Percentiles rank a stretch among this genome's conserved stretches.
phyloP scores from a whole-genome alignment of 2,797 vertebrate genomes.

The Parotocinclus haroldoi region DNA sequence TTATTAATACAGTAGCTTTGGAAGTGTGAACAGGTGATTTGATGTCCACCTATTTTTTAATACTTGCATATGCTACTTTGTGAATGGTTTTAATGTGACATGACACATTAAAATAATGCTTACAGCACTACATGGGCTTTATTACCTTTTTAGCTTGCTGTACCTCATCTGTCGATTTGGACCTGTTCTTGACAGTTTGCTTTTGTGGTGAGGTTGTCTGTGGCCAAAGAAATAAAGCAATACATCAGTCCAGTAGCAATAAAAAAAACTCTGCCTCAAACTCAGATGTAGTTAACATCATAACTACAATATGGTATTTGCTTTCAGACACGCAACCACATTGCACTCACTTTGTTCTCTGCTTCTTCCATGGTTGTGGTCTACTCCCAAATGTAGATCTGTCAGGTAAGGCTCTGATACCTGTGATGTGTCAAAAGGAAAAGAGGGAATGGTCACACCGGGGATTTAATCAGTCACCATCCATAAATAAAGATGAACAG shows the following conservation, averaged over 20 bases:
- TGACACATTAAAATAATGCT: too few relatives aligned
- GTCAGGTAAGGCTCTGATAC: background rate
- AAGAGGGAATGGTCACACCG: constrained; percentile 1
- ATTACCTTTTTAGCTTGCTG: constrained; percentile 68
- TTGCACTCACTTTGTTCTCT: constrained; percentile 48
- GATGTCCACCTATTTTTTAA: too few relatives aligned
- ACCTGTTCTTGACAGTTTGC: constrained; percentile 61
- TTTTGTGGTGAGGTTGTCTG: constrained; percentile 60
- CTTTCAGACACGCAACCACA: background rate
- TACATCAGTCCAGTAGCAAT: background rate
- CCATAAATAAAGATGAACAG: too few relatives aligned
- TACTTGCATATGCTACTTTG: too few relatives aligned
- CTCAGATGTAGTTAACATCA: too few relatives aligned
- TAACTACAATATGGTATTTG: background rate
- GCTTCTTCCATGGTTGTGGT: constrained; percentile 41
- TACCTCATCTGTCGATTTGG: constrained; percentile 68
- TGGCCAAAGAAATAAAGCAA: constrained; percentile 31
- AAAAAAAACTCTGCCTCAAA: background rate
- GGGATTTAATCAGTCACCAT: background rate
- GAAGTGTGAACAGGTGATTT: too few relatives aligned
- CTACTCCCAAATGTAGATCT: constrained; percentile 8
- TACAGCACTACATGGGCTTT: too few relatives aligned
- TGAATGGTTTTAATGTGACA: too few relatives aligned
- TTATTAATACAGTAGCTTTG: too few relatives aligned
- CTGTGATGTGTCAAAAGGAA: constrained; percentile 1